Base-by-base conservation (phyloP, 1,140 invertebrate species). In the Aphis gossypii region DNA sequence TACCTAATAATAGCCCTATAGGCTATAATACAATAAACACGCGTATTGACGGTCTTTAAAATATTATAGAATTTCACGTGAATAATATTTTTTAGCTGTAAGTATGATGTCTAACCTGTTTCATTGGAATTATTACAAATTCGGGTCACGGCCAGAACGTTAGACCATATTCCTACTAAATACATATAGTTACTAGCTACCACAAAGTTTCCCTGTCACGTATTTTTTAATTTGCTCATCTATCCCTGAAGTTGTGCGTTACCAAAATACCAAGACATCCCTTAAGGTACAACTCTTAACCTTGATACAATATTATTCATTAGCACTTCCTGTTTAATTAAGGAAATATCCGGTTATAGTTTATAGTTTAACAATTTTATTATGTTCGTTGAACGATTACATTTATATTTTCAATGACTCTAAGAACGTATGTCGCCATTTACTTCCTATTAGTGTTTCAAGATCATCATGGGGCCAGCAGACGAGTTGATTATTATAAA, bases 391-490 rank as follows among this genome's bases (percentile, higher is more conserved):
- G 48, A 48, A 82, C 35, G 68, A 84, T 93, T 51, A 51, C 82
- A 20, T 92, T 76, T 44, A 84, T 25, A 18, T 82, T 93, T 84
- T 93, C 91, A 93, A 93, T 84, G 91, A 93, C 82, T 93, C 21
- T 83, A 84, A 41, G 48, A 60, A 54, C 76, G 82, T 41, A 41
- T 84, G 82, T 84, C 46, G 18, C 35, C 25, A 54, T 84, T 83
- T 93, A 93, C 91, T 93, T 93, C 91, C 82, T 93, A 93, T 84
- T 93, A 51, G 20, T 93, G 35, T 93, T 84, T 93, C 91, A 93
- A 93, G 91, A 56, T 54, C 76, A 84, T 54, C 82, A 25, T 38
- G n/a, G 87, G 25, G 38, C 44, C 30, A 89, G 48, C 41, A 54
- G n/a, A 54, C n/a, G 48, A 89, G 48, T 54, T 38, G 46, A 54